Evolutionary conservation across 92 coral and sea anemone species (phyloP).

Genomic region (Phenganax subtilis): DNA sequence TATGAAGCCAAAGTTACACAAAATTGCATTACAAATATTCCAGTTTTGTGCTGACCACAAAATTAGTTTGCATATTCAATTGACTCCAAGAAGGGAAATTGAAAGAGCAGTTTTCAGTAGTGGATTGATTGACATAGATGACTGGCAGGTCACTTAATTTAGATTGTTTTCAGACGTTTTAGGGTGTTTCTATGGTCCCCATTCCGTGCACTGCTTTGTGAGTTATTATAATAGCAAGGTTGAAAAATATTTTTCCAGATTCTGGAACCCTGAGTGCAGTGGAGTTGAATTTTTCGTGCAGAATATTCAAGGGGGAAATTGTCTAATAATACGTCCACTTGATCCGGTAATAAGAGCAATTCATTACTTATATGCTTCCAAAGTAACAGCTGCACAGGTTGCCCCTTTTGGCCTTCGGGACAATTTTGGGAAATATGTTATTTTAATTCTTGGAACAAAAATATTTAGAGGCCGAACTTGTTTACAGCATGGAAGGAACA

Average conservation of each 20-base stretch:
- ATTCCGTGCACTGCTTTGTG: conserved; percentile 46
- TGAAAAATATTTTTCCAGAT: not conserved
- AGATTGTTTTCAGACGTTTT: not conserved
- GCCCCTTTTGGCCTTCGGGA: not conserved
- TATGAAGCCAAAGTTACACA: too few species aligned
- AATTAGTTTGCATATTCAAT: conserved; percentile 41
- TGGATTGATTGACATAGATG: not conserved
- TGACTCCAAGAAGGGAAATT: conserved; percentile 45
- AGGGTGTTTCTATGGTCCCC: conserved; percentile 8
- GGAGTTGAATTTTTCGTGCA: conserved; percentile 20
- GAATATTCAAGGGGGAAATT: not conserved
- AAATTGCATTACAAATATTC: too few species aligned
- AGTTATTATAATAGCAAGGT: not conserved
- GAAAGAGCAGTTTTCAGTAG: conserved; percentile 36
- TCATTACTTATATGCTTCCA: not conserved
- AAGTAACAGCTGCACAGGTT: not conserved
- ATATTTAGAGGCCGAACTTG: not conserved
- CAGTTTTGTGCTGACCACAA: not conserved
- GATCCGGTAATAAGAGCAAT: not conserved
- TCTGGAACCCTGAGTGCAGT: conserved; percentile 1
- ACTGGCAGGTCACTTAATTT: conserved; percentile 49
- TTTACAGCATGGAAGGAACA: conserved; percentile 34
- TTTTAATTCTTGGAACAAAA: not conserved
- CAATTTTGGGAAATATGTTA: not conserved
- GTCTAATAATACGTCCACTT: conserved; percentile 1